Conservation (phyloP, 2,113 vertebrate genomes). For the Corvus hawaiiensis region DNA sequence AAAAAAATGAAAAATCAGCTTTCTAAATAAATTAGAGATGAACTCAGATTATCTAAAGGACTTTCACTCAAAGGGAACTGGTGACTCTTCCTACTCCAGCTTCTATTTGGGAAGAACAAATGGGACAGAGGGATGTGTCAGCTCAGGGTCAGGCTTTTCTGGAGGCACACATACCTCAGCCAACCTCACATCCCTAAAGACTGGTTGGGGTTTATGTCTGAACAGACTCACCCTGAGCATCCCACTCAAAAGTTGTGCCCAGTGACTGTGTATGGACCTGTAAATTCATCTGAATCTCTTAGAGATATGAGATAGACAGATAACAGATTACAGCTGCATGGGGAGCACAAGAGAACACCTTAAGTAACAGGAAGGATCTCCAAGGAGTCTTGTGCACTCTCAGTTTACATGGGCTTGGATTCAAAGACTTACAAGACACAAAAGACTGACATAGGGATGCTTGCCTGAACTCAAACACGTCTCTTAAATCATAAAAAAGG, state of each 20-base stretch:
- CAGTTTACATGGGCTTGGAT: background rate
- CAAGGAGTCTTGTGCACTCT: background rate
- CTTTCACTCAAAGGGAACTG: background rate
- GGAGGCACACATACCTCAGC: background rate
- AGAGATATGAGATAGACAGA: background rate
- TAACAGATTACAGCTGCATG: background rate
- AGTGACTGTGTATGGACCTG: background rate
- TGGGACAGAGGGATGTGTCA: background rate
- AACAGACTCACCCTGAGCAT: background rate
- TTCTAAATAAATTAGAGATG: background rate
- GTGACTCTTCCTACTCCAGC: background rate
- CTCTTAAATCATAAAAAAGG: background rate
- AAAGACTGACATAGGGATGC: background rate
- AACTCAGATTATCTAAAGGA: background rate
- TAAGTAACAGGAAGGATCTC: background rate
- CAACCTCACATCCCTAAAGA: background rate
- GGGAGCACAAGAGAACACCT: background rate
- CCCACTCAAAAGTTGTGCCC: background rate
- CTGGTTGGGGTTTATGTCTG: background rate
- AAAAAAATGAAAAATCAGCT: fast-evolving
- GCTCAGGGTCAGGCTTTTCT: background rate
- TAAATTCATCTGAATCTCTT: background rate
- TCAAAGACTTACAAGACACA: background rate
- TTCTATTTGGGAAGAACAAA: background rate
- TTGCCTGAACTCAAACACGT: background rate